Evolutionary conservation across 2,888 invertebrate species (phyloP), one percentile per base, ranked within the genome.

Genomic region (Empis stercorea): DNA sequence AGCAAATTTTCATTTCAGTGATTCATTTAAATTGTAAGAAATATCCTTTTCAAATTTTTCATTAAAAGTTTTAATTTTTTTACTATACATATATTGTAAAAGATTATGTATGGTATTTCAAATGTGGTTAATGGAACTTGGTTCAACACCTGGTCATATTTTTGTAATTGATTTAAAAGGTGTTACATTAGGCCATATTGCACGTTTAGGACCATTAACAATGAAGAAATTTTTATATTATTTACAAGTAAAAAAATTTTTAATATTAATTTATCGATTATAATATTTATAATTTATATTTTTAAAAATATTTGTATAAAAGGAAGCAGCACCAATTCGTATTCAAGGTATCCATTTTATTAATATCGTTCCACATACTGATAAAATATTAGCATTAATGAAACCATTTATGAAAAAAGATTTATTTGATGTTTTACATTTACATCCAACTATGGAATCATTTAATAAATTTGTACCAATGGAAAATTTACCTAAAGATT

Each of bases 391-490:
- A 67, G 74, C 77, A 50, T 59, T 86, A 52, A 72, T 85, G 67
- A 78, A 71, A 59, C 85, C 85, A 0, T 84, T 86, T 58, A 76
- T 85, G 74, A 83, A 79, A 59, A 84, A 83, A 56, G 73, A 78
- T 36, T 63, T 85, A 1, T 53, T 71, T 44, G 69, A 70, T 36
- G 64, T 75, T 41, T 58, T 79, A 7, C 66, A 71, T 49, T 66
- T 79, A 32, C 81, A 81, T 57, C 72, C 72, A 38, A 61, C 61
- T 2, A 54, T 73, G 1, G 72, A 75, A 1, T 66, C 68, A 1
- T 53, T 79, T n/a, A 61, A 62, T 15, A 68, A 77, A 55, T 71
- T 65, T 51, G 64, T 84, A 4, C 75, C 80, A 0, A 64, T 72
- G 50, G 71, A 75, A 9, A 66, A 76, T 30, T 60, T 84, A 43